Evolutionary conservation across 2,797 vertebrate genomes (phyloP).

Genomic region (Streptopelia turtur): DNA sequence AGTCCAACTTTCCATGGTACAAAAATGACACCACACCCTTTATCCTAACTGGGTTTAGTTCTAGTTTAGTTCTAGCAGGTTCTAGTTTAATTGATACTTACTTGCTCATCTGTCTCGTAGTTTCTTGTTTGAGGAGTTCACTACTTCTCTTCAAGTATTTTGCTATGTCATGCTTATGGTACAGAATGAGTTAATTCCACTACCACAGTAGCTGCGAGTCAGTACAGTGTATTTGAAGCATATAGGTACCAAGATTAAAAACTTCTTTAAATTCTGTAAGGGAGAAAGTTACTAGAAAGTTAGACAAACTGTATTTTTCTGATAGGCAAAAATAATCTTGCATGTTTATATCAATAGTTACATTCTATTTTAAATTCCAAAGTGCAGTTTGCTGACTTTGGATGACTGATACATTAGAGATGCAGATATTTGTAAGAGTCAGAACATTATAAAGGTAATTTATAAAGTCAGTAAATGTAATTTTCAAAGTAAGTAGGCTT

Average conservation of each 20-base stretch:
- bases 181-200: background rate
- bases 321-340: background rate
- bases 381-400: background rate
- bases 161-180: background rate
- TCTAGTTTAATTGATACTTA: background rate
- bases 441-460: background rate
- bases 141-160: background rate
- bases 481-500: background rate
- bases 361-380: background rate
- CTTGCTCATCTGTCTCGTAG: background rate
- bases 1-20: background rate
- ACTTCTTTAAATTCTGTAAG: background rate
- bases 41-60: background rate
- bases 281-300: background rate
- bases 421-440: background rate
- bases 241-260: background rate
- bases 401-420: background rate
- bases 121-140: background rate
- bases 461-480: background rate
- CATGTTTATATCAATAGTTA: background rate
- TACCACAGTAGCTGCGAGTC: fast-evolving
- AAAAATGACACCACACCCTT: background rate
- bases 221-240: background rate
- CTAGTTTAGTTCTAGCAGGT: background rate
- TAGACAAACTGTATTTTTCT: background rate